Evolutionary conservation across 1,140 invertebrate genomes (phyloP), one percentile per base, ranked within the genome.

Genomic region (Phthorimaea operculella): DNA sequence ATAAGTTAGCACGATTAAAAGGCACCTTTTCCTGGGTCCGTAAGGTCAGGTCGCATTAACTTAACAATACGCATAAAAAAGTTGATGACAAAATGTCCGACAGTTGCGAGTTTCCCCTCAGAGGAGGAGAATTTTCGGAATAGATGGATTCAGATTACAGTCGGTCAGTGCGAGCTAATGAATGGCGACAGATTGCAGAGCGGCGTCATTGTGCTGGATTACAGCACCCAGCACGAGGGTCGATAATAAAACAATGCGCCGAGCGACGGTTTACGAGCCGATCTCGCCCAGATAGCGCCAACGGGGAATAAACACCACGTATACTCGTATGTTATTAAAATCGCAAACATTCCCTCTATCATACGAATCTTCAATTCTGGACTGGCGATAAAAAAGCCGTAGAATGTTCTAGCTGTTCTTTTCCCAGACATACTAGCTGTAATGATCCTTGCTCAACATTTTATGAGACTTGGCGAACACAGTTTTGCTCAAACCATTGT

Each of bases 181-280:
- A 72, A 68, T 65, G 55, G 61, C 59, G 68, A 62, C 64, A 66
- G 62, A 72, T 66, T 70, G 68, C 60, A 62, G 58, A 58, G 54
- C 55, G 59, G 60, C 54, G 60, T 62, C 65, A 64, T 70, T 66
- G 64, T 68, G 58, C 58, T 57, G 63, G 66, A 68, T 68, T 67
- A 70, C 60, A 68, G 57, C 55, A 67, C 51, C 68, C 60, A 68
- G 57, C 55, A 67, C 51, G 61, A 52, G 64, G 66, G 56, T 62
- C 60, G 69, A 69, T 72, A 70, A 63, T 74, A 67, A 74, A 72
- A 74, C 68, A 74, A 74, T 74, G 70, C 56, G 59, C 57, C 55
- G 48, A 58, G 62, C 62, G 66, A 62, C 65, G 63, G 64, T 63
- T 74, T 74, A 74, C 66, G 64, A 68, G 62, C 65, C 60, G 67